Evolutionary conservation across 2,888 invertebrate species (phyloP).

Genomic region (Trichogramma evanescens): DNA sequence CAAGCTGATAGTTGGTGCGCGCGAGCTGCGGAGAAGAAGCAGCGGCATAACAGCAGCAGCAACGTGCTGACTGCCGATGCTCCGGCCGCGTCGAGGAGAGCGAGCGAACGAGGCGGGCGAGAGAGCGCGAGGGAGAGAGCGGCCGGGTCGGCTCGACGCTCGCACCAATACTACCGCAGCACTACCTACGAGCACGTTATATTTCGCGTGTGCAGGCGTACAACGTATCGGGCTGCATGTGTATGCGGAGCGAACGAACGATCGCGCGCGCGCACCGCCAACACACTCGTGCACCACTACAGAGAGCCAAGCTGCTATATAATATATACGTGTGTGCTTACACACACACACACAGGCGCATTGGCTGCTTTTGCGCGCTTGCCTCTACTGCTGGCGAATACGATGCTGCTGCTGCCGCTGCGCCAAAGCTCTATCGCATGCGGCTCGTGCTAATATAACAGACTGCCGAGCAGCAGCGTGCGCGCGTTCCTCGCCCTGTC

Average conservation of each 20-base stretch:
- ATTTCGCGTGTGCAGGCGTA: no score
- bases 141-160: constrained; percentile 5
- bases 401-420: background rate
- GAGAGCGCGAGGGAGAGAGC: background rate
- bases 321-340: no score
- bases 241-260: no score
- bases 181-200: no score
- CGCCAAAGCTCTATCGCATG: no score
- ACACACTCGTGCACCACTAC: background rate
- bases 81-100: background rate
- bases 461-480: no score
- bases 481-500: no score
- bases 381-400: background rate
- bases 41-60: background rate
- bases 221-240: no score
- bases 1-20: no score
- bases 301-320: background rate
- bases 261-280: background rate
- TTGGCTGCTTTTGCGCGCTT: background rate
- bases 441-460: no score
- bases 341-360: background rate
- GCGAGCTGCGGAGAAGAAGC: no score
- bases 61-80: background rate
- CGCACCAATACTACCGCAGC: background rate
- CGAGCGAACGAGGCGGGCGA: constrained; percentile 1